These are phyloP conservation scores for Bombus confusus DNA, from an alignment of 1,140 invertebrate genomes.

Conservation along the genomic window DNA sequence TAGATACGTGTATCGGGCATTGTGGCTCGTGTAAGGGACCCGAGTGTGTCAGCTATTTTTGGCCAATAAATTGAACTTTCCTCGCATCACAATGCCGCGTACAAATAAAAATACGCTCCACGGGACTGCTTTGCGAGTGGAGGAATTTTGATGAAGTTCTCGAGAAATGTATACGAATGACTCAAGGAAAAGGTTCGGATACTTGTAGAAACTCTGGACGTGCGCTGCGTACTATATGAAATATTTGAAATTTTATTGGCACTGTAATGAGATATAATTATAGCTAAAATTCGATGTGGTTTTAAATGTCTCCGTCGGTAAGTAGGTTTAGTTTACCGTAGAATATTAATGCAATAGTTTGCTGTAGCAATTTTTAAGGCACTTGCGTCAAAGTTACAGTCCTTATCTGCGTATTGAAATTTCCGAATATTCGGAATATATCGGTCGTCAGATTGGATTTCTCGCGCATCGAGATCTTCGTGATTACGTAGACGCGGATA, in stretches of 20 bases:
- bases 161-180: neutral
- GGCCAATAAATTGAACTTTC: neutral
- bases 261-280: no score
- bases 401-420: neutral
- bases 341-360: neutral
- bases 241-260: no score
- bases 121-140: no score
- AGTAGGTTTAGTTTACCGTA: neutral
- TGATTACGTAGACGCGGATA: no score
- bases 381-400: neutral
- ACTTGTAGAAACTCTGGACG: no score
- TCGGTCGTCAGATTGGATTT: neutral
- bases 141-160: neutral
- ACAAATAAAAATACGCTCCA: neutral
- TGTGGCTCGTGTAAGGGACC: neutral
- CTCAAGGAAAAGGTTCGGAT: neutral
- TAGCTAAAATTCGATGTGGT: no score
- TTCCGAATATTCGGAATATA: neutral
- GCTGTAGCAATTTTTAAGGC: neutral
- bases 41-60: neutral
- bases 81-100: neutral
- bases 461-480: neutral
- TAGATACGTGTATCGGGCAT: neutral
- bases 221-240: no score
- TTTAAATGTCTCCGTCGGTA: neutral